These are phyloP conservation scores for Tipula vernalis DNA, from an alignment of 2,888 invertebrate genomes.

Conservation along the genomic window DNA sequence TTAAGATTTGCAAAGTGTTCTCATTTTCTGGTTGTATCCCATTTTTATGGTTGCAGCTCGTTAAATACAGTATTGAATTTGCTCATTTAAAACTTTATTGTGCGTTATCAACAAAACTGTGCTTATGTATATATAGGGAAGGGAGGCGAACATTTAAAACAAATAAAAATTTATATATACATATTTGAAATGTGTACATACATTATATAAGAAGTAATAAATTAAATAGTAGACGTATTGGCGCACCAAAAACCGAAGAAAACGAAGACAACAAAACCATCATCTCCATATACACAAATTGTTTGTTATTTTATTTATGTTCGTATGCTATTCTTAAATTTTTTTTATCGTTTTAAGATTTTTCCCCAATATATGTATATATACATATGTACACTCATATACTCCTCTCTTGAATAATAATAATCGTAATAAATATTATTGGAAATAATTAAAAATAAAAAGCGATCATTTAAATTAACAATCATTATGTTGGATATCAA, in stretches of 20 bases:
- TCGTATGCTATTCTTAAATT: not conserved
- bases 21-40: too few relatives aligned
- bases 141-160: not conserved
- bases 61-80: not conserved
- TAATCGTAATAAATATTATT: not conserved
- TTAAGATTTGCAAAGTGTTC: too few relatives aligned
- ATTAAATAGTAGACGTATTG: not conserved
- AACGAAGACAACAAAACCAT: not conserved
- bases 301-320: not conserved
- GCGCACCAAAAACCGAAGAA: not conserved
- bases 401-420: not conserved
- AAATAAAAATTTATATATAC: not conserved
- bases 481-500: not conserved
- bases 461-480: not conserved
- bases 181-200: not conserved
- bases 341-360: not conserved
- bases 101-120: not conserved
- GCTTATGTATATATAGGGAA: not conserved
- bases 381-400: not conserved
- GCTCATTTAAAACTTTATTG: not conserved
- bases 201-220: not conserved
- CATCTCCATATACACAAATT: not conserved
- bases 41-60: too few relatives aligned
- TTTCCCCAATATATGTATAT: not conserved
- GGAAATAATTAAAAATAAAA: not conserved